Conservation (phyloP, 2,797 vertebrate species). For the Pangasius krempfi region DNA sequence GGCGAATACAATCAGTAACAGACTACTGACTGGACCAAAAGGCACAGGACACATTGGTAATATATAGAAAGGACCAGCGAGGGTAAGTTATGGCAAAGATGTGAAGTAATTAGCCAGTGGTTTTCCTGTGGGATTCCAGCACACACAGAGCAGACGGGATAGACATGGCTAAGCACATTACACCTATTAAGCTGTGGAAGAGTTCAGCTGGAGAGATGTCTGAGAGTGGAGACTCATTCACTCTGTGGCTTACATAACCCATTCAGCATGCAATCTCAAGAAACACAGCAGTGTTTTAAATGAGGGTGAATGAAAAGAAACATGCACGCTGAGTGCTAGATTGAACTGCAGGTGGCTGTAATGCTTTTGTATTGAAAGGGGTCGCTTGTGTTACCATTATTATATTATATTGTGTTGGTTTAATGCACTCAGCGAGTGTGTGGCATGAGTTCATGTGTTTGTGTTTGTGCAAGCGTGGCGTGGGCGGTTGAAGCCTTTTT, state of each 20-base stretch:
- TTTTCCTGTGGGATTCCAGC: slow-evolving; percentile 1
- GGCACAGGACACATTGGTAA: neutral
- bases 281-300: neutral
- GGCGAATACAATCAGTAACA: neutral
- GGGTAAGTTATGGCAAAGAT: neutral
- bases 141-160: neutral
- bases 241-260: slow-evolving; percentile 18
- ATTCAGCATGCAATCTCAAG: neutral
- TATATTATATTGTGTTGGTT: neutral
- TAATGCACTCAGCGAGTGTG: slow-evolving; percentile 4
- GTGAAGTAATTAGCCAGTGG: neutral
- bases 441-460: slow-evolving; percentile 29
- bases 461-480: neutral
- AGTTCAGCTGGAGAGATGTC: neutral
- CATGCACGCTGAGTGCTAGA: neutral
- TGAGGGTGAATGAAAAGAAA: neutral
- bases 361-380: slow-evolving; percentile 5
- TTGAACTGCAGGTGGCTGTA: neutral
- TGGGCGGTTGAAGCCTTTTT: neutral
- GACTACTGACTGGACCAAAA: neutral
- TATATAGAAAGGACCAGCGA: neutral
- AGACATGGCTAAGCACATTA: neutral
- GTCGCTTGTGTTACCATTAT: neutral
- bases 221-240: slow-evolving; percentile 31
- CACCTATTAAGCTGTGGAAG: neutral